Base-by-base conservation (phyloP, 2,888 invertebrate species). In the Cotesia congregata region DNA sequence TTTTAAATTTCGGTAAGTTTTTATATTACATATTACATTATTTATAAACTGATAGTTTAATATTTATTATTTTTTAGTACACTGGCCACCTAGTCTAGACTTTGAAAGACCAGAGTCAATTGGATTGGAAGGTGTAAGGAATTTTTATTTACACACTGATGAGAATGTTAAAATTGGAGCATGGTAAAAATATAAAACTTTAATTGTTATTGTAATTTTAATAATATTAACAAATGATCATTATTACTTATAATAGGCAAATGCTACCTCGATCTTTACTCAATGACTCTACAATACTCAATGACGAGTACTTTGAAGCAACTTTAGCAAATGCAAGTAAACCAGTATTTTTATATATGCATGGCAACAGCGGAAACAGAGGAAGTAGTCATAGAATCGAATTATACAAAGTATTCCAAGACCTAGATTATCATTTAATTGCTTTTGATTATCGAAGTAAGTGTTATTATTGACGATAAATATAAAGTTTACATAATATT, bases 391-490 rank as follows among this genome's bases (percentile, higher is more conserved):
- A 96, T 88, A 91, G 96, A 68, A 90, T 94, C 50, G 93, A 94
- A 85, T 91, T 97, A 77, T 97, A 97, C 88, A 93, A 94, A 85
- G 88, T 95, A 62, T 90, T 97, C 30, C 91, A 93, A 76, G 91
- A 91, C 76, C 88, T 93, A 75, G 92, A 94, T 85, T 95, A 93
- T 87, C 95, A 97, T 88, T 93, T 97, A 1, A 89, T 97, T 80
- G 91, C 95, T 6, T 92, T 96, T 83, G 97, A 97, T 89, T 97
- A 97, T 88, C 91, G 97, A 91, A 93, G 94, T 93, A 87, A 90
- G 90, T 83, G 30, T 70, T 9, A 30, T 65, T 30, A 30, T 9
- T 20, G 7, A 4, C 15, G 20, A 62, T 62, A 3, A 62, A 62
- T 62, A 50, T 60, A n/a, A 12, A 64, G 72, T 67, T 6, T 15